Percentiles rank a stretch among this genome's conserved stretches.
phyloP scores from a whole-genome alignment of 2,888 invertebrate species.

The Julus scandinavius region DNA sequence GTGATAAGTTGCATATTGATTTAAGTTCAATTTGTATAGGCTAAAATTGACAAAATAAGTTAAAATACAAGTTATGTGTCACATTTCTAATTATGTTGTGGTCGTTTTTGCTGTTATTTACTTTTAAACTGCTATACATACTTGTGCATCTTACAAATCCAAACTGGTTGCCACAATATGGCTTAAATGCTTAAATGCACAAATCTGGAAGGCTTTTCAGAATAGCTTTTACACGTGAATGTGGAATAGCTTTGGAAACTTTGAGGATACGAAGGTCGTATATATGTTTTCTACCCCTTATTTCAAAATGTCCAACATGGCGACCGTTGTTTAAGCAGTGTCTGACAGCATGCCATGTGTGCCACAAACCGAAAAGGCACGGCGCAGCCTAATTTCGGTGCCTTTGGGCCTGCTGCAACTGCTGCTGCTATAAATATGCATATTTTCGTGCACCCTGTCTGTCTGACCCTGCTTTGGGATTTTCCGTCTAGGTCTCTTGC shows the following conservation, averaged over 20 bases:
- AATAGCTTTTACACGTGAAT: background rate
- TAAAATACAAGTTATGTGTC: no score
- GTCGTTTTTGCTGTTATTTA: no score
- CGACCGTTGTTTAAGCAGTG: background rate
- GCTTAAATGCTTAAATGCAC: no score
- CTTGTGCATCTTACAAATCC: no score
- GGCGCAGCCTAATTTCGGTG: slow-evolving; percentile 5
- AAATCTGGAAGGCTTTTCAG: no score
- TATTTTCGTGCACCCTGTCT: slow-evolving; percentile 36
- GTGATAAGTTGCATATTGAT: no score
- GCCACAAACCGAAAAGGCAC: background rate
- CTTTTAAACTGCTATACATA: no score
- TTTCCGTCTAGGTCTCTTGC: slow-evolving; percentile 43
- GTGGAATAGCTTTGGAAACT: background rate
- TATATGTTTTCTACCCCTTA: background rate
- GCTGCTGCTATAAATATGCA: slow-evolving; percentile 45
- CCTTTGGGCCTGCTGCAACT: slow-evolving; percentile 37
- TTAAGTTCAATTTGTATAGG: no score
- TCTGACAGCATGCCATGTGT: background rate
- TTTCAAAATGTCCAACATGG: background rate
- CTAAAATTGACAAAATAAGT: no score
- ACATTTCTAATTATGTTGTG: no score
- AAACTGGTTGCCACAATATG: no score
- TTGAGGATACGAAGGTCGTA: background rate
- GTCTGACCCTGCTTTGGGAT: slow-evolving; percentile 40